A percentile compares a stretch with the other conserved stretches of the same genome.
Evolutionary conservation across 1,140 invertebrate genomes (phyloP).

Genomic region (Portunus trituberculatus): DNA sequence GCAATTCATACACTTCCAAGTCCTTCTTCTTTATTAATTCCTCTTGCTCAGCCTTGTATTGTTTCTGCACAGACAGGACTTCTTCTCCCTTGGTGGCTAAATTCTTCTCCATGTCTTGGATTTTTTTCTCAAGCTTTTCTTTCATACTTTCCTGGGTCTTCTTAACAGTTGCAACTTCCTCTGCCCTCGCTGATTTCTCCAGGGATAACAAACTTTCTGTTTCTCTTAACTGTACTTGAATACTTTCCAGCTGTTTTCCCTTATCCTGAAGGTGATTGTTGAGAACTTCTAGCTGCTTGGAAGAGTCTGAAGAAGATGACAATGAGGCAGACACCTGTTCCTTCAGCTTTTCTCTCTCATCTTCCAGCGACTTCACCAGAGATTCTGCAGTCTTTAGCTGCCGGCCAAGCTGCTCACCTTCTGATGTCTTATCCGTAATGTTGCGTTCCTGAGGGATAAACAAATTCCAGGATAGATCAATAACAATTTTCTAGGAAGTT

Average conservation of each 20-base stretch:
- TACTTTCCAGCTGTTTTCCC: slow-evolving; percentile 49
- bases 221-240: background rate
- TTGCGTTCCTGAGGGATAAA: slow-evolving; percentile 41
- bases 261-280: slow-evolving; percentile 58
- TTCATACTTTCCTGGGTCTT: slow-evolving; percentile 25
- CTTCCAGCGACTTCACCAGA: slow-evolving; percentile 29
- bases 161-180: slow-evolving; percentile 27
- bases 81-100: slow-evolving; percentile 79
- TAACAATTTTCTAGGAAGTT: background rate
- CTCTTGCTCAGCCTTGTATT: slow-evolving; percentile 82
- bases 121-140: slow-evolving; percentile 57
- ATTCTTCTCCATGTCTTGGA: slow-evolving; percentile 79
- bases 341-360: slow-evolving; percentile 33
- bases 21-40: slow-evolving; percentile 79
- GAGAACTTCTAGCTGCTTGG: slow-evolving; percentile 28
- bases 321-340: slow-evolving; percentile 37
- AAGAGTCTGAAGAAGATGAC: slow-evolving; percentile 47
- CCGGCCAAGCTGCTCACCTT: background rate
- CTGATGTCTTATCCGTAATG: slow-evolving; percentile 16
- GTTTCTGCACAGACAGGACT: slow-evolving; percentile 69
- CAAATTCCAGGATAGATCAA: background rate
- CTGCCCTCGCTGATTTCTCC: slow-evolving; percentile 38
- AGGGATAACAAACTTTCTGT: slow-evolving; percentile 49
- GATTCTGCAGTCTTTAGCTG: slow-evolving; percentile 33
- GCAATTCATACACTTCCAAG: slow-evolving; percentile 65